Percentiles rank a stretch among this genome's conserved stretches.
phyloP scores from a whole-genome alignment of 2,797 vertebrate genomes.

The Coregonus sp. region DNA sequence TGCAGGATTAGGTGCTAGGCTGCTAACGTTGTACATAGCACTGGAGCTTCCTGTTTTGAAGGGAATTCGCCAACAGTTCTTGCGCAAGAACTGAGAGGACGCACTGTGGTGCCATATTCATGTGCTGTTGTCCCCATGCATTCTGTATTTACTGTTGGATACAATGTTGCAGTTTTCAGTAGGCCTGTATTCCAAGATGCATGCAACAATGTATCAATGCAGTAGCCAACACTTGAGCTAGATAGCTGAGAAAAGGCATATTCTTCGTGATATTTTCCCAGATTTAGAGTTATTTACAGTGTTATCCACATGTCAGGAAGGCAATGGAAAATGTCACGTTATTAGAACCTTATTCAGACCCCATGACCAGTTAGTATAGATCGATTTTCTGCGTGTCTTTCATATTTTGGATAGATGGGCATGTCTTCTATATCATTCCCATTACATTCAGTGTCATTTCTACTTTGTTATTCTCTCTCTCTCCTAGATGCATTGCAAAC shows the following conservation, averaged over 20 bases:
- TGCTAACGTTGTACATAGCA: constrained; percentile 36
- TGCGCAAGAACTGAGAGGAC: constrained; percentile 67
- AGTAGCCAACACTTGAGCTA: neutral
- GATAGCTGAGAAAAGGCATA: neutral
- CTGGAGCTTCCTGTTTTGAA: constrained; percentile 79
- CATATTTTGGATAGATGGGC: neutral
- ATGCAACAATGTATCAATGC: neutral
- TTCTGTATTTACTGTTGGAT: neutral
- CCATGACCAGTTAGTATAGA: no score
- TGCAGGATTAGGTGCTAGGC: constrained; percentile 45
- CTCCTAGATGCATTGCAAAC: neutral
- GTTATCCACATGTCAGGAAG: neutral
- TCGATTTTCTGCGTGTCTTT: neutral
- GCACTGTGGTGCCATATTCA: neutral
- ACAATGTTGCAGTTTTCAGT: neutral
- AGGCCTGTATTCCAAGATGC: neutral
- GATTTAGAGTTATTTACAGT: neutral
- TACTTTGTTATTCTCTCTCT: no score
- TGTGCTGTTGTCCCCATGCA: neutral
- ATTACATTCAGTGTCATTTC: no score
- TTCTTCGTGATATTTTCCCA: neutral
- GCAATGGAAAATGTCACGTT: neutral
- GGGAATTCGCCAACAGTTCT: constrained; percentile 72
- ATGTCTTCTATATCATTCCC: neutral
- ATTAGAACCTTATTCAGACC: neutral